Evolutionary conservation across 2,797 vertebrate species (phyloP), one percentile per base, ranked within the genome.

Genomic region (Manis javanica): DNA sequence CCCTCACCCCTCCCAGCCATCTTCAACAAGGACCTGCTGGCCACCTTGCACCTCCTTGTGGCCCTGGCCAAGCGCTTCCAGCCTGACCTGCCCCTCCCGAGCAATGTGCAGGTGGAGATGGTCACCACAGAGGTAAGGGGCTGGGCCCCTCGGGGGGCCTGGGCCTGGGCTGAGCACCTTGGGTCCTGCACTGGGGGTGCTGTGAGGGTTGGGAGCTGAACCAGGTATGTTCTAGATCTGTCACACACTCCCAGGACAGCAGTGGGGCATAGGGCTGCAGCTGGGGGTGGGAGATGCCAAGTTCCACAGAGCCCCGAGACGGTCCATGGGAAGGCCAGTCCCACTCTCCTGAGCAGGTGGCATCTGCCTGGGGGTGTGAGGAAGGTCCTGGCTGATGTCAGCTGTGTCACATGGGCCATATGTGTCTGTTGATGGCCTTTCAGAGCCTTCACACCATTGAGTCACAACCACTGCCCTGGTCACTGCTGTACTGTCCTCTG

Each of bases 21-120:
- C 98, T 99, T 99, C 98, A 98, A 89, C 96, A 99, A 99, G 98
- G 99, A 99, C 98, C 98, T 99, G 26, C 97, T 99, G 98, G 99
- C 99, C 96, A 99, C 99, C 0, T 91, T 99, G 95, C 99, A 99
- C 98, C 99, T 99, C 87, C 98, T 99, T 78, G 99, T 99, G 98
- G 99, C 99, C 97, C 99, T 99, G 96, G 99, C 98, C 97, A 99
- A 97, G 92, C 97, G 88, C 96, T 99, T 99, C 51, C 97, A 99
- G 97, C 99, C 99, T 0, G 97, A 97, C 57, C 95, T 99, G 97
- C 74, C 97, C 55, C 98, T 99, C 96, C 99, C 99, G 0, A 10
- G 96, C 0, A 98, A 99, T 1, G 99, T 99, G 83, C 98, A 97
- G 61, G 99, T 99, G 96, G 99, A 99, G 97, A 99, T 99, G 31